These are phyloP conservation scores for Caranx melampygus DNA, from an alignment of 2,113 vertebrate genomes.

Conservation along the genomic window DNA sequence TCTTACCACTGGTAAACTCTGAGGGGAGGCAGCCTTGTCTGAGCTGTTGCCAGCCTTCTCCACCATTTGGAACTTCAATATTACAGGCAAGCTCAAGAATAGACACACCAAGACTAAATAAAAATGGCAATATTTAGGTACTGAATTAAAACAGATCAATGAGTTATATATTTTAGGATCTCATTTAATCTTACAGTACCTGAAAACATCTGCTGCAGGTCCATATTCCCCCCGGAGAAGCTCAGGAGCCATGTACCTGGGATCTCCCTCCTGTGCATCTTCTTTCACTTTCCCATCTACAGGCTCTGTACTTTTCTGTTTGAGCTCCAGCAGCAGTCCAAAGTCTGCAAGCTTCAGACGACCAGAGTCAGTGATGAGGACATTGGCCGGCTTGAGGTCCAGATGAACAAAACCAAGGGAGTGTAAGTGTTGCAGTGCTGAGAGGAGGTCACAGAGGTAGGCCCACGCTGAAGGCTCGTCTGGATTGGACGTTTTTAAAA, in stretches of 20 bases:
- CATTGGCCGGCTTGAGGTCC: slow-evolving; percentile 92
- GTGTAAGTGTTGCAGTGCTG: slow-evolving; percentile 88
- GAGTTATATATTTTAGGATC: no score
- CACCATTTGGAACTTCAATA: slow-evolving; percentile 90
- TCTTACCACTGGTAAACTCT: slow-evolving; percentile 87
- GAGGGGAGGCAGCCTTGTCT: slow-evolving; percentile 88
- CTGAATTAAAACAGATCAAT: neutral
- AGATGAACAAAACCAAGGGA: slow-evolving; percentile 87
- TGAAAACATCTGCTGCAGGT: slow-evolving; percentile 90
- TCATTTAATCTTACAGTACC: slow-evolving; percentile 75
- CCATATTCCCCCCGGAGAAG: slow-evolving; percentile 87
- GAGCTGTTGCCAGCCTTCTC: slow-evolving; percentile 92
- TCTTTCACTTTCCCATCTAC: slow-evolving; percentile 67
- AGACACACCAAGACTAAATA: slow-evolving; percentile 88
- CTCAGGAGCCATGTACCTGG: slow-evolving; percentile 93
- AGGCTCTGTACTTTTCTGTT: slow-evolving; percentile 4
- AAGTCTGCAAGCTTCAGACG: slow-evolving; percentile 92
- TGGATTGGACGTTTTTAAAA: slow-evolving; percentile 42
- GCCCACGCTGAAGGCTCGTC: slow-evolving; percentile 86
- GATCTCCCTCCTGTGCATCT: slow-evolving; percentile 90
- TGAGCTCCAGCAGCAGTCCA: slow-evolving; percentile 87
- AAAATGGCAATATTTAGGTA: slow-evolving; percentile 3
- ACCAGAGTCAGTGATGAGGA: slow-evolving; percentile 87
- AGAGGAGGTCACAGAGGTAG: slow-evolving; percentile 89
- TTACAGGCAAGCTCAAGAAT: slow-evolving; percentile 92